Conservation (phyloP, 2,888 invertebrate species). For the Ophion costatus region DNA sequence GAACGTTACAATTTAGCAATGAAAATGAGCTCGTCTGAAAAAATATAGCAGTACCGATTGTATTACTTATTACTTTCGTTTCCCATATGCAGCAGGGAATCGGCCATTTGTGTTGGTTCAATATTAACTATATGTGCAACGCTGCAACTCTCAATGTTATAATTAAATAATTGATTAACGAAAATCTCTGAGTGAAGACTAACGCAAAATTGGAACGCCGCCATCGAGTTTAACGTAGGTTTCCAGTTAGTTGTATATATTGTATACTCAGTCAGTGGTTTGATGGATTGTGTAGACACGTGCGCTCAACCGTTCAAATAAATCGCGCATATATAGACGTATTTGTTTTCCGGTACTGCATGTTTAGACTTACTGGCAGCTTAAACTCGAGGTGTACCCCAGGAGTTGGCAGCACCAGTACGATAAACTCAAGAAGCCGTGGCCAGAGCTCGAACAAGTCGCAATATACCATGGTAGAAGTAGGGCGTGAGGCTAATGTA, state of each 20-base stretch:
- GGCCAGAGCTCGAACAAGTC: conserved; percentile 35
- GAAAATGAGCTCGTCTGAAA: too few species aligned
- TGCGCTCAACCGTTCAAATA: conserved; percentile 27
- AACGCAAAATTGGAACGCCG: neutral
- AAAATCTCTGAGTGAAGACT: conserved; percentile 2
- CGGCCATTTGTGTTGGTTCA: conserved; percentile 5
- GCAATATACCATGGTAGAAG: conserved; percentile 31
- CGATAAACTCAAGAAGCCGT: conserved; percentile 40
- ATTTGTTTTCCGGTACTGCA: conserved; percentile 4
- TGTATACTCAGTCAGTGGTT: neutral
- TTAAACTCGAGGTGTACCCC: conserved; percentile 31
- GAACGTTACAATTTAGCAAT: too few species aligned
- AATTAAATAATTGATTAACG: conserved; percentile 56
- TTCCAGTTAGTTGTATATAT: neutral
- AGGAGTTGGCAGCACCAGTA: conserved; percentile 37
- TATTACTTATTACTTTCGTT: neutral
- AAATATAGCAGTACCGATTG: too few species aligned
- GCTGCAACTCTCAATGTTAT: neutral
- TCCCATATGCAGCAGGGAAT: neutral
- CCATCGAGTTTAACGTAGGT: neutral
- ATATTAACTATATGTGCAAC: conserved; percentile 7
- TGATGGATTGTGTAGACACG: conserved; percentile 14
- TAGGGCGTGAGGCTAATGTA: conserved; percentile 25
- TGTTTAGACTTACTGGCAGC: conserved; percentile 19
- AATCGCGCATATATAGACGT: conserved; percentile 6